Conservation (phyloP, 2,888 invertebrate genomes). For the Trachelus tabidus region DNA sequence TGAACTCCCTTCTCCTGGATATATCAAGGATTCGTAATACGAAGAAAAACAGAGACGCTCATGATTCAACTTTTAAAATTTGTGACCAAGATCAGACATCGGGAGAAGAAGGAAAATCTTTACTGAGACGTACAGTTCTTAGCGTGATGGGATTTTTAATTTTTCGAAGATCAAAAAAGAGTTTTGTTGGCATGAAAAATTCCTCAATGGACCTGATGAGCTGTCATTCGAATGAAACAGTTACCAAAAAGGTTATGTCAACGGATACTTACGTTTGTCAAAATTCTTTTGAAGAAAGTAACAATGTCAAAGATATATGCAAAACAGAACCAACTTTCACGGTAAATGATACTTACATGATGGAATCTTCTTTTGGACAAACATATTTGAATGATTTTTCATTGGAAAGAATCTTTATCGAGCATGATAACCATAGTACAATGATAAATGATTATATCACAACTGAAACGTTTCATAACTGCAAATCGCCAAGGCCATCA, state of each 20-base stretch:
- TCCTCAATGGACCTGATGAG: neutral
- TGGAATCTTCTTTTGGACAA: neutral
- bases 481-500: neutral
- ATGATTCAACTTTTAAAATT: neutral
- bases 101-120: neutral
- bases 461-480: neutral
- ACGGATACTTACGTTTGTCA: neutral
- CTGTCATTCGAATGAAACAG: neutral
- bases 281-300: neutral
- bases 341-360: neutral
- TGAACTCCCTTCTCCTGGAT: conserved; percentile 10
- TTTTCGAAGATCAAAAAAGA: conserved; percentile 13
- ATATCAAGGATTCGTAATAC: neutral
- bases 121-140: neutral
- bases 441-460: neutral
- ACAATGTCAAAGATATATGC: neutral
- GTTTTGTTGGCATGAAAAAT: neutral
- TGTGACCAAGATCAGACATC: neutral
- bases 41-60: neutral
- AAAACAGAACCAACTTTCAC: neutral
- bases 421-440: neutral
- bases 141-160: conserved; percentile 17
- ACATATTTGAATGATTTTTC: neutral
- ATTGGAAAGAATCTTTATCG: neutral
- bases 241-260: neutral